phyloP scores from a whole-genome alignment of 1,140 invertebrate species.

The Halyomorpha halys region DNA sequence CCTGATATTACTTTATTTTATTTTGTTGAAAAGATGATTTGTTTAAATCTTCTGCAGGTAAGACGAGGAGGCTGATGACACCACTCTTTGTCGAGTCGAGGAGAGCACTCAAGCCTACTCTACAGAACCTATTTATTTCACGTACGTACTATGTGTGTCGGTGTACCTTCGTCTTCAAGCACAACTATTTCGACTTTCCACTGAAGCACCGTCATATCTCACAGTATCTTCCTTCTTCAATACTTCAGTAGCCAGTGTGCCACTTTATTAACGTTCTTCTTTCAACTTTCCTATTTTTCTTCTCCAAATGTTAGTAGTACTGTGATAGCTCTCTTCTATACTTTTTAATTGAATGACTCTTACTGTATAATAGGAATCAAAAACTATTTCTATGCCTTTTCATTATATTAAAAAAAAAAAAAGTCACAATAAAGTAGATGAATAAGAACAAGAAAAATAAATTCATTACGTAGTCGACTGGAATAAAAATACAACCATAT shows the following conservation, averaged over 20 bases:
- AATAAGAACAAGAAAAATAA: too few species aligned
- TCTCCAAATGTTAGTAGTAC: too few species aligned
- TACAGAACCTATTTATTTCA: slow-evolving; percentile 11
- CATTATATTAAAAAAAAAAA: too few species aligned
- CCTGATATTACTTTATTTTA: too few species aligned
- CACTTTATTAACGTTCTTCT: not conserved
- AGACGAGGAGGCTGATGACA: not conserved
- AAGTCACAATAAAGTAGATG: too few species aligned
- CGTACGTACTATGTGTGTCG: not conserved
- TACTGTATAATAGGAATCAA: too few species aligned
- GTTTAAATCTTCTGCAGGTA: not conserved
- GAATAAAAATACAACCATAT: too few species aligned
- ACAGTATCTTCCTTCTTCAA: not conserved
- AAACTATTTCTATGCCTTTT: too few species aligned
- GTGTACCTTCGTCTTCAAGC: not conserved
- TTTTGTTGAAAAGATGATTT: too few species aligned
- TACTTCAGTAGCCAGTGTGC: not conserved
- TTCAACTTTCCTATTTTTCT: not conserved
- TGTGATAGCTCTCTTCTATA: too few species aligned
- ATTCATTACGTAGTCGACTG: too few species aligned
- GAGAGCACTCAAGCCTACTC: not conserved
- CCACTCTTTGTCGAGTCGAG: not conserved
- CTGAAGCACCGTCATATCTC: not conserved
- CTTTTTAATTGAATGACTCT: too few species aligned
- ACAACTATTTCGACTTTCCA: not conserved